Evolutionary conservation across 2,113 vertebrate species (phyloP), one percentile per base, ranked within the genome.

Genomic region (Mandrillus leucophaeus): DNA sequence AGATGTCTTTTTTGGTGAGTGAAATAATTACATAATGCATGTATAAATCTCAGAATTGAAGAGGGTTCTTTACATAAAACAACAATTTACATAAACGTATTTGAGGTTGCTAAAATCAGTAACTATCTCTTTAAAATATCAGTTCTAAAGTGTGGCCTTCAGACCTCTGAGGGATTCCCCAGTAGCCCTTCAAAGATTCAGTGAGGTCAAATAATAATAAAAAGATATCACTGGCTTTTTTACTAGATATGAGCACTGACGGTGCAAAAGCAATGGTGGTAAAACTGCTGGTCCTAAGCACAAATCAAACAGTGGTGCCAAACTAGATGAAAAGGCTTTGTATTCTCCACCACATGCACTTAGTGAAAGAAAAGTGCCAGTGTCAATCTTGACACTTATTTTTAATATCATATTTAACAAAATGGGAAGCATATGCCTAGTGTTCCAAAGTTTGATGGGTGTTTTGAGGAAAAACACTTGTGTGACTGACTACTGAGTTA

Each of bases 21-120:
- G 43, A 93, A 85, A 82, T 17, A 96, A 40, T 17, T 57, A 55
- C 6, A 45, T 30, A 80, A 17, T 64, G 40, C 20, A 66, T 80
- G 14, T 9, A 40, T 6, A 88, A 55, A 79, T 66, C 30, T 80
- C 27, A 64, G 96, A 89, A 89, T 86, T 50, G 91, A 79, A 87
- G 43, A 78, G 22, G 16, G 22, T 88, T 85, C 50, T 83, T 76
- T 90, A 85, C 9, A 3, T 66, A 81, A 82, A 96, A 92, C 40
- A 88, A 79, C 35, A 43, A 6, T 59, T 82, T 57, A 90, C 11
- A 88, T 35, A 72, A 79, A 32, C 30, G 1, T 79, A 55, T 89
- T 50, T 94, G 48, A 80, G 57, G 30, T 30, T 70, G 32, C 61
- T 68, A 72, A 92, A 78, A 66, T 86, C n/a, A 76, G 0, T 68